A percentile compares a stretch with the other conserved stretches of the same genome.
Evolutionary conservation across 2,888 invertebrate species (phyloP).

Genomic region (Acanthosepion lycidas): DNA sequence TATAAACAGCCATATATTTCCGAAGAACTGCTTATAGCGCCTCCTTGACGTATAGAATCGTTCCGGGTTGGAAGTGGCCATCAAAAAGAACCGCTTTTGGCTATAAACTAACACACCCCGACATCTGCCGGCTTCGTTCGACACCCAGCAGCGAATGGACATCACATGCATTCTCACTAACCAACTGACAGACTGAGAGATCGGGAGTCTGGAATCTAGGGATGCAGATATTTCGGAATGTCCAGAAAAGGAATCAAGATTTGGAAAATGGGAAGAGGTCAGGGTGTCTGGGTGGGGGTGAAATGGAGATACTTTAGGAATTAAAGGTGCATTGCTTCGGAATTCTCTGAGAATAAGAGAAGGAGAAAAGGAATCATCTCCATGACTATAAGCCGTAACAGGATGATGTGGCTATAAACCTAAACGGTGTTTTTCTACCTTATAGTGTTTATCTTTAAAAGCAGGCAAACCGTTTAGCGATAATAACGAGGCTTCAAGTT

Average conservation of each 20-base stretch:
- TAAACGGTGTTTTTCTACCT: background rate
- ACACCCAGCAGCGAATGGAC: background rate
- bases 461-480: background rate
- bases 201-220: background rate
- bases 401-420: background rate
- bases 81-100: background rate
- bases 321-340: background rate
- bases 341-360: background rate
- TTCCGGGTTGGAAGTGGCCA: conserved; percentile 34
- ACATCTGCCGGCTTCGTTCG: conserved; percentile 34
- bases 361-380: background rate
- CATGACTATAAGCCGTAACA: background rate
- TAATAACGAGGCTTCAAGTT: background rate
- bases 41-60: conserved; percentile 42
- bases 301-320: background rate
- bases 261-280: background rate
- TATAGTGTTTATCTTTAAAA: background rate
- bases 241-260: background rate
- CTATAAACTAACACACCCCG: conserved; percentile 34
- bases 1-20: no score
- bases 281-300: background rate
- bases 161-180: background rate
- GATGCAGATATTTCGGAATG: background rate
- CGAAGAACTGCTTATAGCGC: conserved; percentile 36
- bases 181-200: background rate